Percentiles rank a stretch among this genome's conserved stretches.
phyloP scores from a whole-genome alignment of 1,140 invertebrate species.

The Polyergus mexicanus region DNA sequence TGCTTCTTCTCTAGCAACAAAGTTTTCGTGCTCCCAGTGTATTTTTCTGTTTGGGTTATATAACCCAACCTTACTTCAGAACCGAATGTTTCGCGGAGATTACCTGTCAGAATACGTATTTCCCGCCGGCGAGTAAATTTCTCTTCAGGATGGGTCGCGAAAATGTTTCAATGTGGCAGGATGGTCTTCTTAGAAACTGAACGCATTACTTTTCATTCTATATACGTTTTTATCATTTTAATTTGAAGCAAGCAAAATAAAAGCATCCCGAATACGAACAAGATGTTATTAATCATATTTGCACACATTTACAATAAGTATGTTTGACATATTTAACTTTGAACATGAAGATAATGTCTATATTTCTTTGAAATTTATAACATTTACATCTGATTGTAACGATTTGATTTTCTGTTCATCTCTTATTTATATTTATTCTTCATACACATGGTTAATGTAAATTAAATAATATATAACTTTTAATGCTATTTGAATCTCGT shows the following conservation, averaged over 20 bases:
- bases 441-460: background rate
- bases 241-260: background rate
- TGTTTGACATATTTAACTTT: background rate
- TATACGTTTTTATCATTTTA: background rate
- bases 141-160: conserved; percentile 11
- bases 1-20: conserved; percentile 49
- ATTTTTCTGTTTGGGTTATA: conserved; percentile 68
- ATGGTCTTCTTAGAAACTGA: conserved; percentile 48
- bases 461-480: background rate
- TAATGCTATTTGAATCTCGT: background rate
- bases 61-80: conserved; percentile 55
- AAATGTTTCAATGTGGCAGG: conserved; percentile 48
- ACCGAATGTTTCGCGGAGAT: conserved; percentile 70
- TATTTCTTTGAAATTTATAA: background rate
- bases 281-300: background rate
- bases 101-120: conserved; percentile 72
- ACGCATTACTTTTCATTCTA: conserved; percentile 29
- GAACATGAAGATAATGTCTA: background rate
- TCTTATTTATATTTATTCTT: background rate
- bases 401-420: background rate
- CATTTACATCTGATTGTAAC: background rate
- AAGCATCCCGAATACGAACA: background rate
- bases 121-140: conserved; percentile 58
- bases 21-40: conserved; percentile 55
- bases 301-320: background rate